These are phyloP conservation scores for Premnoplex brunnescens DNA, from an alignment of 2,797 vertebrate genomes.

Conservation along the genomic window DNA sequence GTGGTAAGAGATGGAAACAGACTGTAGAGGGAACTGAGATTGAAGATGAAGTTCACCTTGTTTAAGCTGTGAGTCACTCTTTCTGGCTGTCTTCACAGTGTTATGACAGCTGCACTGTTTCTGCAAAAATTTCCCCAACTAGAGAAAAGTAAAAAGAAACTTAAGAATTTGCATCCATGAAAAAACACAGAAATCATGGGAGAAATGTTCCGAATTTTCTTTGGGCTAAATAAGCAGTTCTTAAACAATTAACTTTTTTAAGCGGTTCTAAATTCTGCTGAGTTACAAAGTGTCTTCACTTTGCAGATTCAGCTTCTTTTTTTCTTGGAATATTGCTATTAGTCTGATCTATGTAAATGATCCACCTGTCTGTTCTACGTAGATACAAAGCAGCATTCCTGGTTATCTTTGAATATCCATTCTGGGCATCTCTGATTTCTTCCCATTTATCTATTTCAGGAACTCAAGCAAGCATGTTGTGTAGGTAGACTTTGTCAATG, in stretches of 20 bases:
- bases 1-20: neutral
- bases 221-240: constrained; percentile 4
- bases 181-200: neutral
- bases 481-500: neutral
- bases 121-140: neutral
- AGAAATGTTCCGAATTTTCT: constrained; percentile 1
- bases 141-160: constrained; percentile 21
- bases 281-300: neutral
- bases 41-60: constrained; percentile 18
- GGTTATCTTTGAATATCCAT: neutral
- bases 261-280: constrained; percentile 16
- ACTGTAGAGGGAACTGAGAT: neutral
- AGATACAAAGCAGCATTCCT: neutral
- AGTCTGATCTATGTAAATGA: neutral
- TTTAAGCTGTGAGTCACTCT: constrained; percentile 30
- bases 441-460: constrained; percentile 15
- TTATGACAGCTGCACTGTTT: constrained; percentile 45
- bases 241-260: constrained; percentile 33
- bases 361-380: neutral
- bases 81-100: constrained; percentile 24
- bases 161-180: neutral
- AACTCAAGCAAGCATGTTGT: neutral
- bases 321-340: neutral
- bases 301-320: neutral
- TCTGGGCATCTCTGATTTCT: constrained; percentile 1